Percentiles rank a stretch among this genome's conserved stretches.
Conservation (phyloP, 1,140 invertebrate genomes). For the Eufriesea mexicana region DNA sequence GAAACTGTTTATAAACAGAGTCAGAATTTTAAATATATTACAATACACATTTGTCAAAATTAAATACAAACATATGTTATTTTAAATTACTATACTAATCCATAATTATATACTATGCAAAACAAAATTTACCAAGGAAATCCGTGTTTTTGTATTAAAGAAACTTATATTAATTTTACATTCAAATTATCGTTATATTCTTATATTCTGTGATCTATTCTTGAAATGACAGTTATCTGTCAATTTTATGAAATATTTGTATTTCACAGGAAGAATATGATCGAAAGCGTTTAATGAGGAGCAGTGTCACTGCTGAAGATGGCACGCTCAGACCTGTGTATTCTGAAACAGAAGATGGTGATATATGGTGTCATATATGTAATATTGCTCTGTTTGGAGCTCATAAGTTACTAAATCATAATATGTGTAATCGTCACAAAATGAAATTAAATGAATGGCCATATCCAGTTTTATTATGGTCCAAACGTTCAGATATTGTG, state of each 20-base stretch:
- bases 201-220: conserved; percentile 3
- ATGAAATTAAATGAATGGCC: conserved; percentile 81
- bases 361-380: conserved; percentile 82
- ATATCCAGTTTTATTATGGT: conserved; percentile 80
- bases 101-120: neutral
- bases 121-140: neutral
- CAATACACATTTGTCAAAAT: neutral
- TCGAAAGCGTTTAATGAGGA: conserved; percentile 80
- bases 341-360: conserved; percentile 79
- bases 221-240: neutral
- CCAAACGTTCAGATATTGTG: conserved; percentile 74
- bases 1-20: neutral
- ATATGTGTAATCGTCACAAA: conserved; percentile 79
- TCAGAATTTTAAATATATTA: neutral
- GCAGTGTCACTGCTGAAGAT: conserved; percentile 81
- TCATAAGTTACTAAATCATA: conserved; percentile 79
- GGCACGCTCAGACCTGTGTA: conserved; percentile 80
- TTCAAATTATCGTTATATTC: neutral
- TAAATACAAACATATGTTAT: neutral
- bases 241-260: conserved; percentile 59
- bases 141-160: neutral
- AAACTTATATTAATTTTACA: neutral
- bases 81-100: neutral
- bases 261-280: conserved; percentile 80
- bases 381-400: conserved; percentile 80